Base-by-base conservation (phyloP, 1,140 invertebrate genomes). In the Meloidogyne floridensis region DNA sequence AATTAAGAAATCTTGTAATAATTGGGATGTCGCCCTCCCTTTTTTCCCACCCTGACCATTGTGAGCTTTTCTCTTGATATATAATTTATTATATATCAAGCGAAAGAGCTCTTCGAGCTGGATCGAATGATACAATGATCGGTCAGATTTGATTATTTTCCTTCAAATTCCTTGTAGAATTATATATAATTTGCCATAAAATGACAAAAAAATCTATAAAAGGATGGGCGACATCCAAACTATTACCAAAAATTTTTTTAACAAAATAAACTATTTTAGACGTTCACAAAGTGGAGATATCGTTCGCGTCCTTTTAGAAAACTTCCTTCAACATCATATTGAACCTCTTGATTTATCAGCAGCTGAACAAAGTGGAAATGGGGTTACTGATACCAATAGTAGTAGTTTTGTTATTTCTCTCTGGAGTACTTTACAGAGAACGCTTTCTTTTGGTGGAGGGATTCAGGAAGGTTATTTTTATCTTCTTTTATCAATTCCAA, bases 271-370 rank as follows among this genome's bases (percentile, higher is more conserved):
- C n/a, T 83, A 32, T 32, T 32, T 83, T 51, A 83, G 82, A 18
- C 47, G 75, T 75, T 18, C 70, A 18, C 82, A 74, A 78, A 56
- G 59, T 72, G 85, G 42, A 8, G 71, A 84, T 32, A 18, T 85
- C 15, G 75, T 85, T 54, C 84, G 84, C 5, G 72, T 80, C 11
- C 69, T 87, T 4, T 73, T 89, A 10, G 83, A 86, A 51, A 86
- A 87, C 42, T 87, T 82, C 43, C 42, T 86, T 13, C 43, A 87
- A 10, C 84, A 87, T 32, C 81, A 32, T 13, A 42, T 71, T 43
- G 72, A 83, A 54, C 13, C 86, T 11, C 75, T 86, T 7, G 47
- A 78, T 79, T 20, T 86, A 20, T 51, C 65, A 18, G 32, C 53
- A 11, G 70, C 18, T 59, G 69, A 56, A 15, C 20, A 77, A n/a